Evolutionary conservation across 1,140 invertebrate species (phyloP), one percentile per base, ranked within the genome.

Genomic region (Brachystomella parvula): DNA sequence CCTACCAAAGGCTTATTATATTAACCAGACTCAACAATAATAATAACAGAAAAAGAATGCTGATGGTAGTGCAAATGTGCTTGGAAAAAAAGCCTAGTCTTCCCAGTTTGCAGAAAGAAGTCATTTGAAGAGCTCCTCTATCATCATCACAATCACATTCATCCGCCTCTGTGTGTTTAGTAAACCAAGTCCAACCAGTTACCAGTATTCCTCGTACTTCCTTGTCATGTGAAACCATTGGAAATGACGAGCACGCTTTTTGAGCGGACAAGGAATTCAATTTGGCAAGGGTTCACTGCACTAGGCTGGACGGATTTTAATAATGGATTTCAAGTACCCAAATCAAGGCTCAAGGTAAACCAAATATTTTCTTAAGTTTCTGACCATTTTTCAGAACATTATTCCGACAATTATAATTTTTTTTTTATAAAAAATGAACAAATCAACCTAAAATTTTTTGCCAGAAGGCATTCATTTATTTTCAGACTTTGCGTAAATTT

Each of bases 241-340:
- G n/a, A n/a, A 70, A 88, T 88, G 87, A 81, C 84, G 63, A 62
- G 19, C 60, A 79, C 82, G 33, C 74, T 88, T 39, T 76, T 88
- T 59, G 84, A 86, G 73, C 87, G 88, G 76, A 82, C 86, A 17
- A 84, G 82, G 0, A 88, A 88, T 72, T 85, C 83, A 74, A 83
- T 89, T 66, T 89, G 87, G 86, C 86, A 88, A 75, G 87, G 86
- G 19, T 89, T 89, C 76, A 81, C 84, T 68, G 83, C 85, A 1
- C 76, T 89, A 29, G n/a, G n/a, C n/a, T n/a, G n/a, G n/a, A 82
- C 85, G 71, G 81, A 81, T 59, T 83, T 85, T 56, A 75, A 79
- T 44, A 6, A 3, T 15, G 76, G 75, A 64, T 82, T 83, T 59
- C 77, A 80, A 47, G 87, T 88, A 21, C 81, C 85, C 60, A 89